Conservation (phyloP, 2,113 vertebrate genomes). For the Synchiropus splendidus region DNA sequence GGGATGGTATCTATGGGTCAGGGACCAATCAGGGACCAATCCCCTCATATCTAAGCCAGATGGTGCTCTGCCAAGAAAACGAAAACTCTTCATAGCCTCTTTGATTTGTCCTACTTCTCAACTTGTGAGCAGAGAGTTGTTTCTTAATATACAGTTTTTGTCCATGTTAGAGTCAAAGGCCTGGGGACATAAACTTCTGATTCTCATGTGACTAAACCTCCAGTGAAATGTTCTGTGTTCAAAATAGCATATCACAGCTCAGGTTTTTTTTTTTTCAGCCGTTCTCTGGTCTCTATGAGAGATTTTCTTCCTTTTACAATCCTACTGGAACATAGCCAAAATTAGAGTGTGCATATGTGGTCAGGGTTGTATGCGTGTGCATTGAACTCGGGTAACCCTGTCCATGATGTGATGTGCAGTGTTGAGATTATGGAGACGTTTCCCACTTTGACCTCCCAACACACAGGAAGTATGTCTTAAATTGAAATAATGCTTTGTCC, state of each 20-base stretch:
- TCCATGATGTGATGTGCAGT: too few species aligned
- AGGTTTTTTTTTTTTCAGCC: too few species aligned
- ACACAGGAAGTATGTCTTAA: too few species aligned
- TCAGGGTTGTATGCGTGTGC: too few species aligned
- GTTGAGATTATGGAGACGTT: too few species aligned
- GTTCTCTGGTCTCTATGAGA: too few species aligned
- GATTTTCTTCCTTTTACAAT: too few species aligned
- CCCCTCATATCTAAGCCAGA: conserved; percentile 18
- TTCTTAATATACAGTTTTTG: conserved; percentile 13
- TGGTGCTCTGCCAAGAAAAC: conserved; percentile 42
- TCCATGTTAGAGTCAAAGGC: conserved; percentile 33
- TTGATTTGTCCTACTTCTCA: conserved; percentile 37
- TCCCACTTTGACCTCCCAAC: too few species aligned
- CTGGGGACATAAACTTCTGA: conserved; percentile 27
- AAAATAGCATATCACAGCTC: neutral
- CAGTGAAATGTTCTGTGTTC: conserved; percentile 13
- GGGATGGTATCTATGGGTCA: conserved; percentile 45
- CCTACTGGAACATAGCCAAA: too few species aligned
- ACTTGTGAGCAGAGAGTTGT: conserved; percentile 3
- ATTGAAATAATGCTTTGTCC: too few species aligned
- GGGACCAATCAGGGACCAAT: conserved; percentile 34
- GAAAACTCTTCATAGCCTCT: conserved; percentile 25
- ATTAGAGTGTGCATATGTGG: too few species aligned
- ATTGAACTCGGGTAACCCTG: too few species aligned
- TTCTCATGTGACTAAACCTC: conserved; percentile 25